phyloP scores from a whole-genome alignment of 2,113 vertebrate genomes.

The Abramis brama region DNA sequence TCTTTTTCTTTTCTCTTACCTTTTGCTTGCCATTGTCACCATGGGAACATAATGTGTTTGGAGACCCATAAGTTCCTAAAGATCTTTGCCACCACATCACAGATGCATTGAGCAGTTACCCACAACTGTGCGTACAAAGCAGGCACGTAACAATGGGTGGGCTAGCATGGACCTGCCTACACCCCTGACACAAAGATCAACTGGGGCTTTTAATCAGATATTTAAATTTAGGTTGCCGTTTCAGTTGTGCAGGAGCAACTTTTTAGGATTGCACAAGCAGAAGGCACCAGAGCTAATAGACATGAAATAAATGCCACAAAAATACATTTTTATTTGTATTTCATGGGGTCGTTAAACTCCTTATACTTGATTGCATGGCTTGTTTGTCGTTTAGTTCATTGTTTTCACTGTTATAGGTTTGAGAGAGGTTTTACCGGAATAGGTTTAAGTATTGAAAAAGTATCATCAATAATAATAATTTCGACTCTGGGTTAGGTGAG shows the following conservation, averaged over 20 bases:
- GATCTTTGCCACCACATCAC: constrained; percentile 19
- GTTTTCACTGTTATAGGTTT: neutral
- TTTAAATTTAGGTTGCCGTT: neutral
- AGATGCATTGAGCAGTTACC: neutral
- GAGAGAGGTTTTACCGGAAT: neutral
- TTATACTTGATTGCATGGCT: neutral
- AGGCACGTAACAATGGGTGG: neutral
- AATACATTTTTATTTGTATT: neutral
- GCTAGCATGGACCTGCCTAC: neutral
- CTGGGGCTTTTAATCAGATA: neutral
- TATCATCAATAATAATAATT: too few relatives aligned
- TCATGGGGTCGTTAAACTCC: neutral
- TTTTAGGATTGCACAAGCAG: neutral
- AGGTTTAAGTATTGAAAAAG: neutral
- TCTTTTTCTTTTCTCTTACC: neutral
- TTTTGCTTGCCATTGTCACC: neutral
- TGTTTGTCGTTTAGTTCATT: neutral
- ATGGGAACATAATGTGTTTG: constrained; percentile 57
- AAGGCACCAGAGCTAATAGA: neutral
- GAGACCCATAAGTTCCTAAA: constrained; percentile 3
- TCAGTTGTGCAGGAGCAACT: neutral
- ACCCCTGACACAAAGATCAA: neutral
- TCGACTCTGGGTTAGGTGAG: too few relatives aligned
- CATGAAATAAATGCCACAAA: neutral
- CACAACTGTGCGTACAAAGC: constrained; percentile 1